These are phyloP conservation scores for Muscicapa striata DNA, from an alignment of 2,797 vertebrate genomes.

Conservation along the genomic window DNA sequence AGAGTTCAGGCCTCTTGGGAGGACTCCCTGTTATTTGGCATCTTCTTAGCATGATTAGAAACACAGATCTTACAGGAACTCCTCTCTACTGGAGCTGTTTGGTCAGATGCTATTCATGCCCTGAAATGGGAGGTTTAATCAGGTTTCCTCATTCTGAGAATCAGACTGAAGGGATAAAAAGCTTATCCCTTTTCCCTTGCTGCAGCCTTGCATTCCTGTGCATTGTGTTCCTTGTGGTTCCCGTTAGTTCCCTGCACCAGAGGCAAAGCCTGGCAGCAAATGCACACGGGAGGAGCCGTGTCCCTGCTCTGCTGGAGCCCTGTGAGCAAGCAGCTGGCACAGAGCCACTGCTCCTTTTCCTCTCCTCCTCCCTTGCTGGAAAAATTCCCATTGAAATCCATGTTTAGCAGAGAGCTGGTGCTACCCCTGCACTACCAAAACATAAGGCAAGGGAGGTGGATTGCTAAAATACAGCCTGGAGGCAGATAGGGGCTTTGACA, in stretches of 20 bases:
- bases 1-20: background rate
- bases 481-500: background rate
- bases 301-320: background rate
- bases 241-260: background rate
- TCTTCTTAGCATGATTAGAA: background rate
- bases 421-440: background rate
- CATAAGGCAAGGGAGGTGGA: background rate
- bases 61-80: background rate
- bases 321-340: background rate
- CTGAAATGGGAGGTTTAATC: background rate
- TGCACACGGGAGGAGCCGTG: fast-evolving
- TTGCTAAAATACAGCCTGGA: background rate
- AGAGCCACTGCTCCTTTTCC: background rate
- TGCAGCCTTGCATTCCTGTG: background rate
- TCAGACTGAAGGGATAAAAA: background rate
- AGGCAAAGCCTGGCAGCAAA: background rate
- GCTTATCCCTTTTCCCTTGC: background rate
- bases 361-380: background rate
- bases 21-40: background rate
- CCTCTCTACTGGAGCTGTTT: background rate
- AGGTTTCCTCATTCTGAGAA: background rate
- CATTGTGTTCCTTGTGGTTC: fast-evolving
- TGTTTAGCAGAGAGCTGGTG: background rate
- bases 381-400: background rate
- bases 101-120: background rate